These are phyloP conservation scores for Chamaedrilus cognettii DNA, from an alignment of 2,888 invertebrate genomes.

Conservation along the genomic window DNA sequence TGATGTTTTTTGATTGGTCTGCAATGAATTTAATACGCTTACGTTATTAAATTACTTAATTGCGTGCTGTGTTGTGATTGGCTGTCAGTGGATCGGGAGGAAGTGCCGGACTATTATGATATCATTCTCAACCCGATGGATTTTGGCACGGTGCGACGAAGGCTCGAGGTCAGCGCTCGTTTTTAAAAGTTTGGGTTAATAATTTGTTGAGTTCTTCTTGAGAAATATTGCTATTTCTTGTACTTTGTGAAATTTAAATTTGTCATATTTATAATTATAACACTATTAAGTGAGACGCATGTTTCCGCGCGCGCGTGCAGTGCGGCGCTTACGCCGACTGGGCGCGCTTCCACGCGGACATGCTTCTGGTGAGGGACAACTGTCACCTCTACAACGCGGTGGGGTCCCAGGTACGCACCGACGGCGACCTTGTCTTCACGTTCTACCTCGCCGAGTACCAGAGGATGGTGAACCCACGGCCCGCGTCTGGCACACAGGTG, in stretches of 20 bases:
- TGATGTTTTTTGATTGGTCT: too few relatives aligned
- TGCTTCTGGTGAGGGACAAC: conserved; percentile 56
- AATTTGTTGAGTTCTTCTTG: too few relatives aligned
- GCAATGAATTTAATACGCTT: too few relatives aligned
- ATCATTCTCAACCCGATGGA: conserved; percentile 58
- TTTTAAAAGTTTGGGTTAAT: neutral
- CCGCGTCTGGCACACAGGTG: too few relatives aligned
- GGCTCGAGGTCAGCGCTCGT: conserved; percentile 51
- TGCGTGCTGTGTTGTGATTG: neutral
- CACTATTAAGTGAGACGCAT: conserved; percentile 7
- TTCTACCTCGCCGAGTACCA: conserved; percentile 42
- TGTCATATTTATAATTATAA: too few relatives aligned
- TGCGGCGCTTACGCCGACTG: conserved; percentile 46
- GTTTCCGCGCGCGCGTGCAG: conserved; percentile 36
- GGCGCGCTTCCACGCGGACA: conserved; percentile 57
- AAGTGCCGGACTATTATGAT: conserved; percentile 58
- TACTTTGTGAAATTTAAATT: too few relatives aligned
- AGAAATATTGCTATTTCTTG: too few relatives aligned
- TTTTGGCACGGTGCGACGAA: conserved; percentile 56
- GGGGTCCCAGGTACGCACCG: conserved; percentile 51
- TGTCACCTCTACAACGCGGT: conserved; percentile 57
- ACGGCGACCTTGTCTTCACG: conserved; percentile 57
- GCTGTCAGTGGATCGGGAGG: conserved; percentile 56
- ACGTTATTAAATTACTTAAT: too few relatives aligned
- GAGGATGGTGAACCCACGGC: too few relatives aligned